These are phyloP conservation scores for Archips crataeganus DNA, from an alignment of 2,888 invertebrate genomes.

Conservation along the genomic window DNA sequence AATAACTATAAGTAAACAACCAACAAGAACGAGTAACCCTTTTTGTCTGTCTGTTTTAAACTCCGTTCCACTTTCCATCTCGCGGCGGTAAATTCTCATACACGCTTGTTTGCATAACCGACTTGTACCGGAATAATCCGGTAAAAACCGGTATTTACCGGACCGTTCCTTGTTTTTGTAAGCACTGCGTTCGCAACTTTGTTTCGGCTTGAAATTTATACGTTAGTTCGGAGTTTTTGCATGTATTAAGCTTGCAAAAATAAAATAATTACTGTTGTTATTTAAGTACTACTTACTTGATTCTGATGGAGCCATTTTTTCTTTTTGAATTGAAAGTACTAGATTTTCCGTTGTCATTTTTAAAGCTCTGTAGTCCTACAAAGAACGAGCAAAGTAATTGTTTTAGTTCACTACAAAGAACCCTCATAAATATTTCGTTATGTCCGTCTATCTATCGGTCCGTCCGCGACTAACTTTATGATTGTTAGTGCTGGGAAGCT, in stretches of 20 bases:
- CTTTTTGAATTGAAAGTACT: too few relatives aligned
- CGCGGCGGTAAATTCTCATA: constrained; percentile 40
- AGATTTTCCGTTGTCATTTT: too few relatives aligned
- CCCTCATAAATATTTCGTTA: too few relatives aligned
- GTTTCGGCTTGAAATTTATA: constrained; percentile 27
- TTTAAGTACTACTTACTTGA: too few relatives aligned
- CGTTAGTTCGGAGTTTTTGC: constrained; percentile 4
- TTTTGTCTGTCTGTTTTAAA: constrained; percentile 35
- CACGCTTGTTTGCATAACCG: constrained; percentile 35
- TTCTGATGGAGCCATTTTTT: too few relatives aligned
- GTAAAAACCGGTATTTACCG: constrained; percentile 41
- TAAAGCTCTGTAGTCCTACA: too few relatives aligned
- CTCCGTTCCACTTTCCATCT: constrained; percentile 31
- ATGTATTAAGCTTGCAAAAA: not conserved
- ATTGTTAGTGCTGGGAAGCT: too few relatives aligned
- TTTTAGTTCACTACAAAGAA: too few relatives aligned
- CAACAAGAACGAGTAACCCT: constrained; percentile 22
- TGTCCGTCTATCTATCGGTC: too few relatives aligned
- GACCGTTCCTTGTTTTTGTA: constrained; percentile 32
- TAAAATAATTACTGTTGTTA: not conserved
- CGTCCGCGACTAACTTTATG: too few relatives aligned
- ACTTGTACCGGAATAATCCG: constrained; percentile 38
- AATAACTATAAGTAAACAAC: constrained; percentile 19
- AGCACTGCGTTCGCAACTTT: constrained; percentile 31
- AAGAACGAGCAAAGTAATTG: too few relatives aligned